Evolutionary conservation across 2,797 vertebrate genomes (phyloP), one percentile per base, ranked within the genome.

Genomic region (Ciconia nigra): DNA sequence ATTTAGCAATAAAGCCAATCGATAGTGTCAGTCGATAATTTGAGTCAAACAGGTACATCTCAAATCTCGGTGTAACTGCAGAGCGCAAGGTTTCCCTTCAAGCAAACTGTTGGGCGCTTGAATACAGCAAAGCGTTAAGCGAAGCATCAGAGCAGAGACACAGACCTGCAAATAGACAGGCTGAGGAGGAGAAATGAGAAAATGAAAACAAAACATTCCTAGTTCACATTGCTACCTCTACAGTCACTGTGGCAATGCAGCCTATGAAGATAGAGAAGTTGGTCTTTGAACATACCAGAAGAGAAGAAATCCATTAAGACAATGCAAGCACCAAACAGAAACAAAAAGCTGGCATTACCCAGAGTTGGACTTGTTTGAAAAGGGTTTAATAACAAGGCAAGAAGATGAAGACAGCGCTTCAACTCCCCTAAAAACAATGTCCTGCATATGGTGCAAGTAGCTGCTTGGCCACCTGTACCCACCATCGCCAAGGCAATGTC

Each of bases 11-110:
- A 6, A 44, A 76, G 16, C 15, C 13, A 13, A 70, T 58, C 47
- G 7, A 37, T 9, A 14, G 1, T 0, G 3, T 1, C 31, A 13
- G 15, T 2, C 5, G 2, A 35, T 5, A 46, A 20, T 1, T 5
- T 13, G 25, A 58, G 63, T 39, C 59, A 28, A 63, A 80, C 2
- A 3, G 21, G 37, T 3, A 63, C 69, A 11, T 9, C 39, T 58
- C 55, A 31, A 37, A 57, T 18, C 39, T 35, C 10, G 2, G 29
- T 3, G 22, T 41, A n/a, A 26, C 42, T 8, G 57, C 11, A 17
- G 33, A 13, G 42, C 2, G 2, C 0, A 15, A 78, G 65, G 39
- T 44, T 81, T 62, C 51, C 65, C 69, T 22, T 9, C 62, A 18
- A 59, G 54, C 8, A 13, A 63, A 31, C 33, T 1, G 3, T 4